These are phyloP conservation scores for Bombus confusus DNA, from an alignment of 1,140 invertebrate species.

Conservation along the genomic window DNA sequence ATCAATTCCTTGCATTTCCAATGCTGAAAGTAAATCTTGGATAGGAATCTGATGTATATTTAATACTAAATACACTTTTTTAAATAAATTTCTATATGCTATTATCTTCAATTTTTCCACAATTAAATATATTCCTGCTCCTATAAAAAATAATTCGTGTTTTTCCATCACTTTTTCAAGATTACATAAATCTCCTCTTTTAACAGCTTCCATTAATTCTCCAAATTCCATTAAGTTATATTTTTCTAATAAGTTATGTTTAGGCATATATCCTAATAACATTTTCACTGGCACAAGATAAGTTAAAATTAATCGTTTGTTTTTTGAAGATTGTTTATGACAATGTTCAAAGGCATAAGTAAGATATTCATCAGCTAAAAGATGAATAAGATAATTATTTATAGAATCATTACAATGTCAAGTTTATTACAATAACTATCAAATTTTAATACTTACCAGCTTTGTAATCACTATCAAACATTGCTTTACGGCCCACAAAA, in stretches of 20 bases:
- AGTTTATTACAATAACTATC: not conserved
- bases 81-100: constrained; percentile 97
- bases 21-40: constrained; percentile 89
- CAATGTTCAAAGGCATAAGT: constrained; percentile 97
- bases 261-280: constrained; percentile 96
- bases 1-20: constrained; percentile 91
- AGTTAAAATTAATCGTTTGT: constrained; percentile 96
- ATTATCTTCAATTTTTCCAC: constrained; percentile 98
- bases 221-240: constrained; percentile 96
- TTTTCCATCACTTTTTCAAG: constrained; percentile 93
- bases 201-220: constrained; percentile 93
- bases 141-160: constrained; percentile 96
- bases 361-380: constrained; percentile 94
- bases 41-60: constrained; percentile 96
- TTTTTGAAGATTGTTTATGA: constrained; percentile 90
- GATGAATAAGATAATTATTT: constrained; percentile 40
- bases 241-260: constrained; percentile 89
- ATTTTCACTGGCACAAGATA: constrained; percentile 99
- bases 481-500: constrained; percentile 97
- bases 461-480: constrained; percentile 99
- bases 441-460: constrained; percentile 82
- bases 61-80: constrained; percentile 94
- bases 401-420: not conserved
- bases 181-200: constrained; percentile 92
- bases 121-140: constrained; percentile 97